These are phyloP conservation scores for Melanerpes formicivorus DNA, from an alignment of 2,113 vertebrate genomes.

Conservation along the genomic window DNA sequence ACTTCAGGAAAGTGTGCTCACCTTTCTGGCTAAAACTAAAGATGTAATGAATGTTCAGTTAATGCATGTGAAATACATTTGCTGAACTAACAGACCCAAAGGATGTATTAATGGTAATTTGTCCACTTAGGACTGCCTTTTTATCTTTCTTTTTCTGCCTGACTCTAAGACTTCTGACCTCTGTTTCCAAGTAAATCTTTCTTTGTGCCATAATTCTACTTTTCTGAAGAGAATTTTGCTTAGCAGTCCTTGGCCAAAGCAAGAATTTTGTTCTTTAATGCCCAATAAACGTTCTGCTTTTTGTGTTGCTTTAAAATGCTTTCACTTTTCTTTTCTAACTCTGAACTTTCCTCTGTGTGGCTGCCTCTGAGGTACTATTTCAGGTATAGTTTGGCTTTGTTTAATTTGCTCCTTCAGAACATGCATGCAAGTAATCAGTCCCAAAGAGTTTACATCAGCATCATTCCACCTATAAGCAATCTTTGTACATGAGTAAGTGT, in stretches of 20 bases:
- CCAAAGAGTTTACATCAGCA: background rate
- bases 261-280: slow-evolving; percentile 38
- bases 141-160: background rate
- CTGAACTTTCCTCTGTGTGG: slow-evolving; percentile 72
- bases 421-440: slow-evolving; percentile 42
- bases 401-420: slow-evolving; percentile 46
- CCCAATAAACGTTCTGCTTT: slow-evolving; percentile 70
- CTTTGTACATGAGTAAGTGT: background rate
- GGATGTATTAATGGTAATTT: background rate
- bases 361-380: slow-evolving; percentile 71
- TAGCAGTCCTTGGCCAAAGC: slow-evolving; percentile 16
- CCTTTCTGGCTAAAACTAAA: background rate
- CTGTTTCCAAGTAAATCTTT: slow-evolving; percentile 14
- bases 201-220: background rate
- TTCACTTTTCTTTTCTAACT: slow-evolving; percentile 74
- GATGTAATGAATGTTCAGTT: background rate
- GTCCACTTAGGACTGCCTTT: background rate
- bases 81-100: background rate
- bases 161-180: slow-evolving; percentile 23
- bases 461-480: slow-evolving; percentile 27
- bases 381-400: slow-evolving; percentile 76
- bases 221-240: background rate
- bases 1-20: background rate
- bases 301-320: slow-evolving; percentile 70
- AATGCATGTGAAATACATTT: background rate